Base-by-base conservation (phyloP, 2,797 vertebrate genomes). In the Melanotaenia pygmaea region DNA sequence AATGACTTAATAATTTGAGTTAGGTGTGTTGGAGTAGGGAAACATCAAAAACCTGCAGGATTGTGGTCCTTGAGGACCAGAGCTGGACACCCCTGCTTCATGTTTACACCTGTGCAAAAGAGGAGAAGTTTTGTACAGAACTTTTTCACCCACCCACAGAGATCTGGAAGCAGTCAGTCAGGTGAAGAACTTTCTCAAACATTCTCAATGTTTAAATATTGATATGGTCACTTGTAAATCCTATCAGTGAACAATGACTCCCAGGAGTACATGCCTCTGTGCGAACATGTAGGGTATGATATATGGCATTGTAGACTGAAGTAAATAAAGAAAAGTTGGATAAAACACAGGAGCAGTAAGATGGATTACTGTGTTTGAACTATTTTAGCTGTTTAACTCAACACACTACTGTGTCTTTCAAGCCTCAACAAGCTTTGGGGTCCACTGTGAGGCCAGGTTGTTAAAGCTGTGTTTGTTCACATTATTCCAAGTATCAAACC, bases 221-320 rank as follows among this genome's bases (percentile, higher is more conserved):
- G 22, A 24, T 53, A 53, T 10, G 11, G 22, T 63, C 12, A 63
- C 61, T 53, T 68, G 10, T 30, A 67, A 72, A 69, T 53, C 51
- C 28, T 6, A 12, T 5, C 47, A 51, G 18, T 22, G 26, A 30
- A 40, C 38, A 66, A 3, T 35, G 24, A 26, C 37, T 50, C 16
- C 16, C 30, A 26, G 43, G n/a, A 70, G 59, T 30, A 10, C 11
- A 45, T 64, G 37, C 22, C 16, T 66, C 14, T 50, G 37, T 54
- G 4, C 67, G 34, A 37, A 4, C 24, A 58, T 22, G 64, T 9
- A 57, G 60, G 8, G 45, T 43, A 14, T 9, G 20, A 10, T 20
- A 50, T 11, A 3, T n/a, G 12, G 7, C 26, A 28, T 2, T 37
- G 35, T 12, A 34, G 5, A 26, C 14, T 32, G 6, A 8, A 3